Conservation (phyloP, 2,113 vertebrate species). For the Spermophilus dauricus region DNA sequence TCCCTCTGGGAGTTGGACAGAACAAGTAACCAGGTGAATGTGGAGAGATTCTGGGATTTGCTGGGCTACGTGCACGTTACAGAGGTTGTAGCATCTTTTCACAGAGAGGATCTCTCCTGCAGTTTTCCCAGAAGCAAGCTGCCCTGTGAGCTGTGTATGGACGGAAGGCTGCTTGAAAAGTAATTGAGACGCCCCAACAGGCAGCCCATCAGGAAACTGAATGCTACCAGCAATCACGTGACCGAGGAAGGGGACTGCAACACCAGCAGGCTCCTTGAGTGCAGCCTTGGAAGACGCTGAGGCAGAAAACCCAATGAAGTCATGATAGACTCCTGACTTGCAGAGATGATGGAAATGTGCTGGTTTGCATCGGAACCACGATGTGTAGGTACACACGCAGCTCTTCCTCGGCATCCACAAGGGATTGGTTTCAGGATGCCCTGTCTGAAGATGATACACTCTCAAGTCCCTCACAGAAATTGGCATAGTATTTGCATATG, state of each 20-base stretch:
- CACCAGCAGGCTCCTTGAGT: not conserved
- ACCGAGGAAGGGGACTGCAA: not conserved
- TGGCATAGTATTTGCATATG: not conserved
- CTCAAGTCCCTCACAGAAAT: not conserved
- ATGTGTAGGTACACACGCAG: not conserved
- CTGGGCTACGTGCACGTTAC: not conserved
- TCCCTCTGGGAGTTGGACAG: not conserved
- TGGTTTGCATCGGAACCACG: not conserved
- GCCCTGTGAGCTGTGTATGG: not conserved
- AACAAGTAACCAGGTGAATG: too few species aligned
- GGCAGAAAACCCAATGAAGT: not conserved
- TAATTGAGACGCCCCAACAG: not conserved
- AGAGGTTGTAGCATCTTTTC: not conserved
- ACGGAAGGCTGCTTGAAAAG: not conserved
- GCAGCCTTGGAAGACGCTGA: not conserved
- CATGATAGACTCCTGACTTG: not conserved
- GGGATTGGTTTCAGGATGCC: not conserved
- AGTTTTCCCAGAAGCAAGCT: not conserved
- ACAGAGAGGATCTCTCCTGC: not conserved
- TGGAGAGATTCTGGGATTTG: too few species aligned
- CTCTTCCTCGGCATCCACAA: not conserved
- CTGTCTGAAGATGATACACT: not conserved
- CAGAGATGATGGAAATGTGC: not conserved
- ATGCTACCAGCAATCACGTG: too few species aligned
- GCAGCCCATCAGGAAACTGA: too few species aligned